Conservation (phyloP, 2,113 vertebrate species). For the Erythrocercus mccallii region DNA sequence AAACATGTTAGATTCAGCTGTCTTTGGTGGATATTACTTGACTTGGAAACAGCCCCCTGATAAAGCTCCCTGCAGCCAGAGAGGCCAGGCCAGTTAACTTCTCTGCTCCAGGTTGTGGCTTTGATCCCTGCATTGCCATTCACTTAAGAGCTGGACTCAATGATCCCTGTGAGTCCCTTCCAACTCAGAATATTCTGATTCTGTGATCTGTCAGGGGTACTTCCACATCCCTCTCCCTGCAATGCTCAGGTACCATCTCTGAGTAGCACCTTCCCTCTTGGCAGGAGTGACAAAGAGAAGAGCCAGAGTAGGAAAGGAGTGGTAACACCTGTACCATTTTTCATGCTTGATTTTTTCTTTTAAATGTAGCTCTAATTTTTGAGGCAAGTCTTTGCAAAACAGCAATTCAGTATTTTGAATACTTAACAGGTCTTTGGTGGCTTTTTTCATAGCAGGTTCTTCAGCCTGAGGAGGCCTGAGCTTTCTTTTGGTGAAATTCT, state of each 20-base stretch:
- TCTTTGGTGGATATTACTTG: not conserved
- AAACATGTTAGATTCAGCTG: not conserved
- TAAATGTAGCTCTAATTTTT: not conserved
- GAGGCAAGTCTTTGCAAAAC: not conserved
- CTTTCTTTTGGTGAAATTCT: not conserved
- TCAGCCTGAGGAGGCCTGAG: not conserved
- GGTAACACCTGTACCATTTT: not conserved
- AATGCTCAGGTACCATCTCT: not conserved
- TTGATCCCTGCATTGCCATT: not conserved
- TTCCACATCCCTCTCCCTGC: not conserved
- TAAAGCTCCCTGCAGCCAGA: not conserved
- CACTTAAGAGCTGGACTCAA: not conserved
- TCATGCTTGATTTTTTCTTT: not conserved
- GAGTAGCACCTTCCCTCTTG: not conserved
- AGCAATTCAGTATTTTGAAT: not conserved
- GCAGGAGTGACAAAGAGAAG: not conserved
- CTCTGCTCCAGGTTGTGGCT: not conserved
- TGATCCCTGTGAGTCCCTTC: not conserved
- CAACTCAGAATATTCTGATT: not conserved
- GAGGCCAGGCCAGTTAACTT: not conserved
- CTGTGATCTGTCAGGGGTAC: not conserved
- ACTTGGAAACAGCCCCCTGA: not conserved
- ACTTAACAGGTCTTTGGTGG: not conserved
- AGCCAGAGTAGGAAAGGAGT: not conserved
- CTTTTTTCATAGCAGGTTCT: not conserved